phyloP scores from a whole-genome alignment of 2,797 vertebrate genomes.

The Bradypus variegatus region DNA sequence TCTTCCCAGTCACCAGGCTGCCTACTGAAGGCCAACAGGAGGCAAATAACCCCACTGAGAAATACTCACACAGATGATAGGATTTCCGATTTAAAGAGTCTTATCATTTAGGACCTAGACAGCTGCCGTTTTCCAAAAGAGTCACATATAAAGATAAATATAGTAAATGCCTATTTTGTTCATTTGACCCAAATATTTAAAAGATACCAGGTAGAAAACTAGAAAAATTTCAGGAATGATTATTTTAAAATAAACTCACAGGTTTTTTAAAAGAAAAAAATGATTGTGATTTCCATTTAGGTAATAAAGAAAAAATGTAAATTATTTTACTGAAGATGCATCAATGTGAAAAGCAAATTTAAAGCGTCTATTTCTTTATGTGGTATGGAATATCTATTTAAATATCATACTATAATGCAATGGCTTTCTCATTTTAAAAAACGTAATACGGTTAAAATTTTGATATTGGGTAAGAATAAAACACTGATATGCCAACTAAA shows the following conservation, averaged over 20 bases:
- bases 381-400: neutral
- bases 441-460: neutral
- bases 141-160: neutral
- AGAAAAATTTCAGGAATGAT: slow-evolving; percentile 2
- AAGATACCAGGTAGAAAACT: neutral
- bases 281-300: neutral
- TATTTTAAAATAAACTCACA: slow-evolving; percentile 10
- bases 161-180: neutral
- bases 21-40: neutral
- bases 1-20: neutral
- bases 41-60: neutral
- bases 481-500: neutral
- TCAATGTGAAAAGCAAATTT: neutral
- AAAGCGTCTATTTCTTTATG: neutral
- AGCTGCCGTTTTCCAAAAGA: neutral
- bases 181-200: neutral
- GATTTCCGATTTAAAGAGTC: neutral
- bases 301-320: neutral
- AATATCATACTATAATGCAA: neutral
- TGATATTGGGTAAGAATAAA: neutral
- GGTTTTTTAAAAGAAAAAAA: neutral
- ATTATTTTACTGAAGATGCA: neutral
- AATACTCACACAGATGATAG: neutral
- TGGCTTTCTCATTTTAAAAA: neutral
- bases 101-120: neutral